A percentile compares a stretch with the other conserved stretches of the same genome.
phyloP scores from a whole-genome alignment of 1,140 invertebrate genomes.

The Drosophila biarmipes region DNA sequence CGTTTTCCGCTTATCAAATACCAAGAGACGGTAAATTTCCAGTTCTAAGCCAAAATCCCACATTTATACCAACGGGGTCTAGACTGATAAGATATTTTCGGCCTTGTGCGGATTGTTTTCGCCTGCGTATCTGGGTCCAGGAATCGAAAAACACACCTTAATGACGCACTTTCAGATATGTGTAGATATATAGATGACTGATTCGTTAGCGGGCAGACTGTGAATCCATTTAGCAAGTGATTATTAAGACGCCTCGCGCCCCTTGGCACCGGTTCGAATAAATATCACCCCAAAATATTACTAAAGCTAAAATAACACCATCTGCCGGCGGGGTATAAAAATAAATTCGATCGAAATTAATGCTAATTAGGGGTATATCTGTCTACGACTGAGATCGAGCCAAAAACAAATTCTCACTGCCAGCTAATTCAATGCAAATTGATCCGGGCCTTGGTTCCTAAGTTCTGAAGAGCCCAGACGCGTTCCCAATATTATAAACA shows the following conservation, averaged over 20 bases:
- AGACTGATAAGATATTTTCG: conserved; percentile 29
- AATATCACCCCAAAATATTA: conserved; percentile 22
- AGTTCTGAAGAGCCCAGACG: conserved; percentile 29
- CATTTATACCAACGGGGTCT: background rate
- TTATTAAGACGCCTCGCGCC: conserved; percentile 63
- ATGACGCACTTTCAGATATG: conserved; percentile 11
- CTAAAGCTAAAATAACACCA: conserved; percentile 37
- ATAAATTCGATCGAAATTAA: conserved; percentile 63
- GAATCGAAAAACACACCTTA: conserved; percentile 35
- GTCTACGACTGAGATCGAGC: conserved; percentile 21
- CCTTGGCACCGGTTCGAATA: conserved; percentile 39
- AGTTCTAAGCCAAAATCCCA: conserved; percentile 15
- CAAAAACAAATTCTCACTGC: conserved; percentile 27
- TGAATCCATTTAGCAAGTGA: conserved; percentile 70
- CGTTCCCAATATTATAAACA: conserved; percentile 42
- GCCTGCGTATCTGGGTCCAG: conserved; percentile 15
- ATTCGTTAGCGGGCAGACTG: conserved; percentile 59
- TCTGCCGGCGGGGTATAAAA: conserved; percentile 61
- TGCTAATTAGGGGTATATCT: conserved; percentile 66
- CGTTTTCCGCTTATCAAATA: conserved; percentile 28
- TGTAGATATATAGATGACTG: conserved; percentile 58
- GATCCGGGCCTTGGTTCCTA: conserved; percentile 50
- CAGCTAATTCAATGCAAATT: conserved; percentile 70
- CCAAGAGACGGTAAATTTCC: conserved; percentile 32
- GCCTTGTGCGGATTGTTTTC: conserved; percentile 9